A percentile compares a stretch with the other conserved stretches of the same genome.
Conservation (phyloP, 2,797 vertebrate species). For the Squalus acanthias region DNA sequence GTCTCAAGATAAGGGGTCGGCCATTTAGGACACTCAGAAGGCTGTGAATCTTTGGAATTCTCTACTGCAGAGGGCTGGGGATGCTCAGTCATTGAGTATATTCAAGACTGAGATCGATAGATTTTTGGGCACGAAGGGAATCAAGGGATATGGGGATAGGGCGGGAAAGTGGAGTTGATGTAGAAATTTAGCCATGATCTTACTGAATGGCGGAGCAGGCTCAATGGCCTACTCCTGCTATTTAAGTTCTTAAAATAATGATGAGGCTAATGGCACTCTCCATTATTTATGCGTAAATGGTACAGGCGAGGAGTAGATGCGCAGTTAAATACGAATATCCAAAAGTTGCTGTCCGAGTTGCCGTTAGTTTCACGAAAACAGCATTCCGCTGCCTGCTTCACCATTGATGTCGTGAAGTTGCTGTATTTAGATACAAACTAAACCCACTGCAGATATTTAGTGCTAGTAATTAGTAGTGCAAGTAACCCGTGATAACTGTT, state of each 20-base stretch:
- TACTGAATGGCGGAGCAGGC: not conserved
- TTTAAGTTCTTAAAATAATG: not conserved
- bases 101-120: not conserved
- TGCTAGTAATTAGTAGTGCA: no score
- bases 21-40: not conserved
- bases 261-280: not conserved
- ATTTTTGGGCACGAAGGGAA: not conserved
- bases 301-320: not conserved
- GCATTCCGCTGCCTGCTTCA: not conserved
- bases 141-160: no score
- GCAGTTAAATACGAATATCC: not conserved
- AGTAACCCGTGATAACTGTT: no score
- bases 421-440: not conserved
- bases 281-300: not conserved
- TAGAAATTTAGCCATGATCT: not conserved
- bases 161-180: no score
- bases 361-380: not conserved
- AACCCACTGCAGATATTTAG: not conserved
- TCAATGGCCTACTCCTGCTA: not conserved
- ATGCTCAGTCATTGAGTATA: not conserved
- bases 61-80: not conserved
- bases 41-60: not conserved
- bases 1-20: not conserved
- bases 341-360: not conserved
- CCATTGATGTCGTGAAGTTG: not conserved